Evolutionary conservation across 2,797 vertebrate species (phyloP).

Genomic region (Chaunax sp.): DNA sequence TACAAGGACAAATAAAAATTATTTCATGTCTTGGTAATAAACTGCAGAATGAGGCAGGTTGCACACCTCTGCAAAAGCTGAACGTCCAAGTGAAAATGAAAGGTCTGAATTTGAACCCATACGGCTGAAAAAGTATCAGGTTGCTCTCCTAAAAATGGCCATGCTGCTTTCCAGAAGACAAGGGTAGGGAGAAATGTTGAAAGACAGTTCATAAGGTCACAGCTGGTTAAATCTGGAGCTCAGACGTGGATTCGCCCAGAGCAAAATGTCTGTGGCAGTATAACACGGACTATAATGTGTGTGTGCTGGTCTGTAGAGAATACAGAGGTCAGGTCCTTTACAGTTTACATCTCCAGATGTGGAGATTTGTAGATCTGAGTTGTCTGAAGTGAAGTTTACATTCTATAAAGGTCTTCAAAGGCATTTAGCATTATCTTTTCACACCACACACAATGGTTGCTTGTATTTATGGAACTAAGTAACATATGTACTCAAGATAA

Average conservation of each 20-base stretch:
- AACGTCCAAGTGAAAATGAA: constrained; percentile 7
- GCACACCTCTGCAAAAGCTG: background rate
- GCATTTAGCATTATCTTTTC: background rate
- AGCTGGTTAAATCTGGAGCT: constrained; percentile 60
- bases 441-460: no score
- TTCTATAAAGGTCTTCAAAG: background rate
- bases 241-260: no score
- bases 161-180: constrained; percentile 21
- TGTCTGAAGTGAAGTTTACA: background rate
- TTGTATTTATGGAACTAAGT: no score
- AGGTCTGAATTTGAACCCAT: constrained; percentile 36
- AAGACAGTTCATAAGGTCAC: constrained; percentile 53
- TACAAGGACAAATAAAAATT: constrained; percentile 8
- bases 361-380: background rate
- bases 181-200: constrained; percentile 4
- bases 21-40: background rate
- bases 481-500: no score
- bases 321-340: background rate
- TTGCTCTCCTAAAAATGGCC: constrained; percentile 20
- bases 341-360: background rate
- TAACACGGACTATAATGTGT: no score
- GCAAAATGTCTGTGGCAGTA: no score
- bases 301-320: no score
- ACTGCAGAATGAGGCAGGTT: background rate
- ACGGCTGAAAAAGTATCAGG: constrained; percentile 12